Percentiles rank a stretch among this genome's conserved stretches.
These are phyloP conservation scores for Hemiscyllium ocellatum DNA, from an alignment of 2,113 vertebrate genomes.

Conservation along the genomic window DNA sequence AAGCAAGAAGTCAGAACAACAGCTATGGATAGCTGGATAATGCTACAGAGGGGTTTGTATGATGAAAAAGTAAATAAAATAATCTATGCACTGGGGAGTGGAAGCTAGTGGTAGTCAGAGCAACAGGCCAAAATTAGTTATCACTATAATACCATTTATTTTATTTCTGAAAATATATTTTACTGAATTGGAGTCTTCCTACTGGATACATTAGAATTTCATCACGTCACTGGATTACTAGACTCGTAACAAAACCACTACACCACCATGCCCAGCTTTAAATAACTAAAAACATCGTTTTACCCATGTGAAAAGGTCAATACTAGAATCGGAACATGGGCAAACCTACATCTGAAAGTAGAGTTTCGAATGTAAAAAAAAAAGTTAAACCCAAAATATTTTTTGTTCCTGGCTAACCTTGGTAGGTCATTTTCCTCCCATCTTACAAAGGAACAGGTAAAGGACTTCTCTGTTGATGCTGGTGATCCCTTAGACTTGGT, in stretches of 20 bases:
- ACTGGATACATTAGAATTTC: neutral
- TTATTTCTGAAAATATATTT: no score
- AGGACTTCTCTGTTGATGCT: conserved; percentile 55
- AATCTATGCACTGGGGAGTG: neutral
- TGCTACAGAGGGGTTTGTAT: neutral
- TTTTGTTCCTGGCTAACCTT: conserved; percentile 61
- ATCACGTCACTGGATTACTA: neutral
- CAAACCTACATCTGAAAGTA: neutral
- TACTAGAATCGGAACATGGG: neutral
- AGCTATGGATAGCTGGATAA: neutral
- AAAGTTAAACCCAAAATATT: neutral
- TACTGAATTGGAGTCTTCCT: neutral
- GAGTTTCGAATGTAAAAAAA: neutral
- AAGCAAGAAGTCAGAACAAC: neutral
- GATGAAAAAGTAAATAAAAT: neutral
- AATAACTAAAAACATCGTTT: neutral
- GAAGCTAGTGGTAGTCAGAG: neutral
- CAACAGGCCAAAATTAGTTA: no score
- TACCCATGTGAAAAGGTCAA: neutral
- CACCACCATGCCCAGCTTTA: neutral
- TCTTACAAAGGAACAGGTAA: conserved; percentile 56
- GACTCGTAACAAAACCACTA: no score
- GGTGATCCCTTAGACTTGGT: conserved; percentile 6
- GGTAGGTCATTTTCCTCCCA: conserved; percentile 84
- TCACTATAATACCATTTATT: no score